These are phyloP conservation scores for Griposia aprilina DNA, from an alignment of 2,888 invertebrate genomes.

Conservation along the genomic window DNA sequence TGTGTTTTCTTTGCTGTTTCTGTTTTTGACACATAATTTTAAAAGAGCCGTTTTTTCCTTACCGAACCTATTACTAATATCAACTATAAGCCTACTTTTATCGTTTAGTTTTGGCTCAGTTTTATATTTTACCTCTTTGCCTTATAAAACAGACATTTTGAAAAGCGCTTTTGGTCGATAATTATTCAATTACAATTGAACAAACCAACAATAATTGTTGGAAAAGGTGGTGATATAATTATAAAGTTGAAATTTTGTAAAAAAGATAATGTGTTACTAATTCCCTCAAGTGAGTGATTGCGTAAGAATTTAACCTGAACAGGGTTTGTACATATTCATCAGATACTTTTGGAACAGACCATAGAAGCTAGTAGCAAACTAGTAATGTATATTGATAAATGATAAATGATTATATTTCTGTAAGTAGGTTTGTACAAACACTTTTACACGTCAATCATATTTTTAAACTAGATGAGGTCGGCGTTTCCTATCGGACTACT, in stretches of 20 bases:
- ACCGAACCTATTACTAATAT: not conserved
- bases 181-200: not conserved
- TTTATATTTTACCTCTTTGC: not conserved
- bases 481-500: no score
- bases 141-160: not conserved
- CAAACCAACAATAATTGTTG: no score
- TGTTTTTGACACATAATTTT: not conserved
- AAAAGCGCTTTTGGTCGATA: not conserved
- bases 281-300: not conserved
- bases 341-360: not conserved
- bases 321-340: not conserved
- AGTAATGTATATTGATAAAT: no score
- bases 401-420: no score
- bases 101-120: not conserved
- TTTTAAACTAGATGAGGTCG: no score
- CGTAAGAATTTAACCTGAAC: not conserved
- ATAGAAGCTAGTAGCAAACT: not conserved
- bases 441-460: no score
- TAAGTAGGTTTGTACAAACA: no score
- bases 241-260: not conserved
- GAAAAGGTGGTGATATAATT: no score
- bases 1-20: not conserved
- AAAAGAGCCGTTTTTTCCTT: not conserved
- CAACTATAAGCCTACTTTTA: slow-evolving; percentile 18
- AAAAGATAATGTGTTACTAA: no score